Conservation (phyloP, 2,888 invertebrate genomes). For the Steinernema hermaphroditum region DNA sequence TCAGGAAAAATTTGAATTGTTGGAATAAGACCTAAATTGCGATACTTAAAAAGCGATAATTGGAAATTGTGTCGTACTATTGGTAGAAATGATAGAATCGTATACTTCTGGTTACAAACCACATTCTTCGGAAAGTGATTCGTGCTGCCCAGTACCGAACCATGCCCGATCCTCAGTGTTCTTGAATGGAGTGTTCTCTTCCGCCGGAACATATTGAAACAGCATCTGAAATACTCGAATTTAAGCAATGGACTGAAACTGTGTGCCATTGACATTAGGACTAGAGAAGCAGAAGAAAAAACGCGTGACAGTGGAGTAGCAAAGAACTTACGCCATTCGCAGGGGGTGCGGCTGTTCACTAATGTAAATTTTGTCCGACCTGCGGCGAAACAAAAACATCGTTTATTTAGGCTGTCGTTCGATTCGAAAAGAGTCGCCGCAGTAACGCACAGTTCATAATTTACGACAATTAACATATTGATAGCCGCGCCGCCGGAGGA, state of each 20-base stretch:
- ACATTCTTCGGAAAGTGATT: constrained; percentile 75
- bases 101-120: constrained; percentile 97
- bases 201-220: constrained; percentile 54
- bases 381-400: constrained; percentile 27
- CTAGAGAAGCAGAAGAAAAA: background rate
- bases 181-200: constrained; percentile 61
- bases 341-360: background rate
- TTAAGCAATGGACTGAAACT: too few species aligned
- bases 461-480: constrained; percentile 28
- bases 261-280: too few species aligned
- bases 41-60: constrained; percentile 36
- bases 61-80: constrained; percentile 70
- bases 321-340: constrained; percentile 4
- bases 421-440: background rate
- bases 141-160: constrained; percentile 49
- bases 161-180: constrained; percentile 64
- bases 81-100: constrained; percentile 73
- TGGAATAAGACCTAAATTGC: constrained; percentile 83
- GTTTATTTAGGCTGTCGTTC: constrained; percentile 5
- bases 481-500: background rate
- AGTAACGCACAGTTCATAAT: constrained; percentile 17
- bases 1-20: constrained; percentile 98
- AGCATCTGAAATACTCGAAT: constrained; percentile 23
- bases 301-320: background rate
- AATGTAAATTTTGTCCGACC: constrained; percentile 30